Percentiles rank a stretch among this genome's conserved stretches.
phyloP scores from a whole-genome alignment of 1,140 invertebrate genomes.

The Atta colombica region DNA sequence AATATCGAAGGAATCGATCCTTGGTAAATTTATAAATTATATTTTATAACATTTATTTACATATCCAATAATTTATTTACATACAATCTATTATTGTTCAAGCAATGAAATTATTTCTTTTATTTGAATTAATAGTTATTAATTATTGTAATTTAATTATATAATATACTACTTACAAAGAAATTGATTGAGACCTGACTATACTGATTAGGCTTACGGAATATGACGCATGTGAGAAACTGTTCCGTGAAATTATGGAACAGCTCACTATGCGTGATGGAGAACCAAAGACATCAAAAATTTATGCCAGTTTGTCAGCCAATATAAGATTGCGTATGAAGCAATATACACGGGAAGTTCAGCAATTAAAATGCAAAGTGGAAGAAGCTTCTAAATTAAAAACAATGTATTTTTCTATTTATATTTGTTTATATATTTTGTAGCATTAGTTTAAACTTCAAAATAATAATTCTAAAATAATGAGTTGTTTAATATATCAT shows the following conservation, averaged over 20 bases:
- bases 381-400: constrained; percentile 84
- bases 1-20: constrained; percentile 84
- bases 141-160: background rate
- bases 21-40: constrained; percentile 78
- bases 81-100: background rate
- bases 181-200: constrained; percentile 26
- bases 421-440: background rate
- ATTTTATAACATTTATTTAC: background rate
- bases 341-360: constrained; percentile 88
- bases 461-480: background rate
- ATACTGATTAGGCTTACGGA: constrained; percentile 87
- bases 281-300: constrained; percentile 85
- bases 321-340: constrained; percentile 88
- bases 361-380: constrained; percentile 88
- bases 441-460: constrained; percentile 13
- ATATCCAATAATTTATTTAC: background rate
- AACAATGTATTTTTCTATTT: constrained; percentile 87
- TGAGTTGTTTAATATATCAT: constrained; percentile 77
- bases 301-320: constrained; percentile 88
- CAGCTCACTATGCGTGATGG: constrained; percentile 87
- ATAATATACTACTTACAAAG: background rate
- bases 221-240: constrained; percentile 89
- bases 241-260: constrained; percentile 89
- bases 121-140: constrained; percentile 9
- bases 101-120: background rate